These are phyloP conservation scores for Chymomyza costata DNA, from an alignment of 1,140 invertebrate species.

Conservation along the genomic window DNA sequence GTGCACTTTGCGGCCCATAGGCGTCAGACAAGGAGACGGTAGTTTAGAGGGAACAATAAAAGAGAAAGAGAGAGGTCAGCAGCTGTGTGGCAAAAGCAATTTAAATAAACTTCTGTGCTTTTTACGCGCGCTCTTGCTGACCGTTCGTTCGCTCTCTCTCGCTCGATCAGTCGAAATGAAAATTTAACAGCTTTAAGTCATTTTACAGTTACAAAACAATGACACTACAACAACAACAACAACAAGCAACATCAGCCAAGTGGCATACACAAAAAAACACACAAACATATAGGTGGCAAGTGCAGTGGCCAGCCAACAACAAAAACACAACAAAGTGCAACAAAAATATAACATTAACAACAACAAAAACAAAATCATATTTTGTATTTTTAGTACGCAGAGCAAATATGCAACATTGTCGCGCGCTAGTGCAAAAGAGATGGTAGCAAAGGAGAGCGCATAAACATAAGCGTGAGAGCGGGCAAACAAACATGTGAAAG, in stretches of 20 bases:
- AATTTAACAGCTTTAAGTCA: conserved; percentile 71
- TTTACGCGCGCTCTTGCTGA: conserved; percentile 6
- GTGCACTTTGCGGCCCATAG: too few relatives aligned
- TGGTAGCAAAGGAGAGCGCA: conserved; percentile 16
- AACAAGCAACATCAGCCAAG: conserved; percentile 58
- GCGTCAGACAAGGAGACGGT: too few relatives aligned
- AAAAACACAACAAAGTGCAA: conserved; percentile 1
- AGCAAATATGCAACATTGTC: conserved; percentile 32
- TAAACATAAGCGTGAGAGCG: conserved; percentile 19
- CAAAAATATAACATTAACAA: too few relatives aligned
- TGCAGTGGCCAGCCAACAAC: not conserved
- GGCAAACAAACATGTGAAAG: conserved; percentile 1
- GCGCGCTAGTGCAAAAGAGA: conserved; percentile 9
- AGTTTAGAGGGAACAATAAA: too few relatives aligned
- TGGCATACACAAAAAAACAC: conserved; percentile 19
- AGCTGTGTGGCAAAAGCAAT: conserved; percentile 2
- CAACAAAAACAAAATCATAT: too few relatives aligned
- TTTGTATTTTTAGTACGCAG: conserved; percentile 53
- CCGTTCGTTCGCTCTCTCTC: conserved; percentile 13
- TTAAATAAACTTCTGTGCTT: conserved; percentile 19
- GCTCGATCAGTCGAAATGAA: conserved; percentile 49
- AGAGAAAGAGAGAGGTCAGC: too few relatives aligned
- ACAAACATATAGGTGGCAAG: conserved; percentile 4
- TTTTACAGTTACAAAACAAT: conserved; percentile 69
- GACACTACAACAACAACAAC: conserved; percentile 52